Percentiles rank a stretch among this genome's conserved stretches.
These are phyloP conservation scores for Astreopora myriophthalma DNA, from an alignment of 64 coral and sea anemone genomes.

Conservation along the genomic window DNA sequence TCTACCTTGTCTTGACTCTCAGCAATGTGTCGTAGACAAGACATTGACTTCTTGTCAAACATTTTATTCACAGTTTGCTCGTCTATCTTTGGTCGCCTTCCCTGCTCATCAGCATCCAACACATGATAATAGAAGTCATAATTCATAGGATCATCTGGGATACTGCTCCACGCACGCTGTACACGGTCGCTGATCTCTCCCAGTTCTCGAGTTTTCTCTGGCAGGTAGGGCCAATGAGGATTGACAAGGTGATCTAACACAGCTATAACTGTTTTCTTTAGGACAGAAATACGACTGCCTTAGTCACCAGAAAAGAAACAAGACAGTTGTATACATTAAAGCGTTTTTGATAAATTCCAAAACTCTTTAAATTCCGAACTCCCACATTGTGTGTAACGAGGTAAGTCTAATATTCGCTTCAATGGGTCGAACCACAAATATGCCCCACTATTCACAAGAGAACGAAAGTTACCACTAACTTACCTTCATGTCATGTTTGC, in stretches of 20 bases:
- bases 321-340: too few relatives aligned
- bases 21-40: conserved; percentile 77
- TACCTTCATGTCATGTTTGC: conserved; percentile 47
- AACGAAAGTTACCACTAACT: too few relatives aligned
- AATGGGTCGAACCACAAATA: too few relatives aligned
- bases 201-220: conserved; percentile 17
- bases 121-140: conserved; percentile 91
- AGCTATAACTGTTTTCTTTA: conserved; percentile 91
- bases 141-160: conserved; percentile 89
- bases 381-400: too few relatives aligned
- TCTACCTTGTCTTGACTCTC: conserved; percentile 87
- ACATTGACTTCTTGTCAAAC: conserved; percentile 60
- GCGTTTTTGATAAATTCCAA: too few relatives aligned
- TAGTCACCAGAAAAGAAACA: too few relatives aligned
- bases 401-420: too few relatives aligned
- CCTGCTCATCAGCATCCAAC: conserved; percentile 80
- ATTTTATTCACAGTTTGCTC: conserved; percentile 20
- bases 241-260: conserved; percentile 77
- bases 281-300: too few relatives aligned
- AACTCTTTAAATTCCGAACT: too few relatives aligned
- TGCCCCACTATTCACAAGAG: too few relatives aligned
- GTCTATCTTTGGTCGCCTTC: conserved; percentile 62
- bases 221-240: conserved; percentile 89
- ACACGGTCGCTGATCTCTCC: conserved; percentile 35
- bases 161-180: conserved; percentile 62